Conservation (phyloP, 2,113 vertebrate genomes). For the Otis tarda region DNA sequence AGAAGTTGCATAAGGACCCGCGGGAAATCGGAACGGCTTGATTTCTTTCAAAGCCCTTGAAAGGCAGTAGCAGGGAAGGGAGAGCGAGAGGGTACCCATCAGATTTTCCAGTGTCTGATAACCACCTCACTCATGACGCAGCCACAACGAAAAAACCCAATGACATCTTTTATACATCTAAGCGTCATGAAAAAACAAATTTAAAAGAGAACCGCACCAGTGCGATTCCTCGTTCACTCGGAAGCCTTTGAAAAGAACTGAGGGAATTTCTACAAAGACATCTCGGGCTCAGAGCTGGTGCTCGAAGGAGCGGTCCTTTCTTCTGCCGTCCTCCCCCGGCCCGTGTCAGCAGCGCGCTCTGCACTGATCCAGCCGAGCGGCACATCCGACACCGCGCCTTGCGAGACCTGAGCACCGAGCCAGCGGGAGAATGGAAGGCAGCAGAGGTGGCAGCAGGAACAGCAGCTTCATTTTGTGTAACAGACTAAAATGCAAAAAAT, state of each 20-base stretch:
- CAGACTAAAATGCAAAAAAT: background rate
- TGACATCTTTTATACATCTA: background rate
- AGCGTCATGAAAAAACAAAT: background rate
- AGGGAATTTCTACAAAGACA: conserved; percentile 27
- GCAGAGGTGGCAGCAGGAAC: background rate
- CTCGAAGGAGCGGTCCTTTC: background rate
- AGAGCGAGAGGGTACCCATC: background rate
- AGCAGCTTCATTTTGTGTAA: background rate
- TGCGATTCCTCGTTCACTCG: background rate
- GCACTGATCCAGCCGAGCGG: background rate
- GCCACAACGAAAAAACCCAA: background rate
- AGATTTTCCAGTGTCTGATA: background rate
- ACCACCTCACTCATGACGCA: background rate
- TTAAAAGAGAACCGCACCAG: background rate
- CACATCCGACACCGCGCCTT: background rate
- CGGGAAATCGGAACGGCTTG: background rate
- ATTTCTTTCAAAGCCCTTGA: background rate
- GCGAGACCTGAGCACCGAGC: background rate
- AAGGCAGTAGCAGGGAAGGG: background rate
- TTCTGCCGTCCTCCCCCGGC: background rate
- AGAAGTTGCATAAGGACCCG: background rate
- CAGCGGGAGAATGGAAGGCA: background rate
- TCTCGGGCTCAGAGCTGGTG: background rate
- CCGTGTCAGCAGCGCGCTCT: background rate
- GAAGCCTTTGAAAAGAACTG: conserved; percentile 33